These are phyloP conservation scores for Istiophorus platypterus DNA, from an alignment of 2,113 vertebrate species.

Conservation along the genomic window DNA sequence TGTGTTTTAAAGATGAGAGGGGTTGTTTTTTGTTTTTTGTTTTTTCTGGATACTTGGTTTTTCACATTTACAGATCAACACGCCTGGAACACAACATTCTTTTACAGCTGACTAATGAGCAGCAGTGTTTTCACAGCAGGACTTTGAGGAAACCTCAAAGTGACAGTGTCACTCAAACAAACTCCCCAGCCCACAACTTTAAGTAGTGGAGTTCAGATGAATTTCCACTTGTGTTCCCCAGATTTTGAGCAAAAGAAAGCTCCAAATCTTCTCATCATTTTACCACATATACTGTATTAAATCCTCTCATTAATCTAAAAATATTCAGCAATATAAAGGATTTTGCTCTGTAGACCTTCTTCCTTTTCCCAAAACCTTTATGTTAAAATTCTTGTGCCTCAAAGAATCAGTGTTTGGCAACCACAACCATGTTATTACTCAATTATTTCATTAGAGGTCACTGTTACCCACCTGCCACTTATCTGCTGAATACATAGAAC, in stretches of 20 bases:
- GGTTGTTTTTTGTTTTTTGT: neutral
- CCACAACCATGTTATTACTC: neutral
- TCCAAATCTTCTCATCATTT: neutral
- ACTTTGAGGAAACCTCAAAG: constrained; percentile 7
- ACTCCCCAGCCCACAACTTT: neutral
- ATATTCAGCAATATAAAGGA: neutral
- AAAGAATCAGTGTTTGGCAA: neutral
- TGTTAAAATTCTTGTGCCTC: neutral
- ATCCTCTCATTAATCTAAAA: neutral
- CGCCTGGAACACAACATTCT: constrained; percentile 13
- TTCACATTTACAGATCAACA: constrained; percentile 23
- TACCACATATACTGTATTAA: neutral
- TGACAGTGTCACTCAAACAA: constrained; percentile 29
- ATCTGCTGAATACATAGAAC: neutral
- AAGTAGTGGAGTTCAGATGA: neutral
- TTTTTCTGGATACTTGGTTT: neutral
- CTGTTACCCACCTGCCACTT: neutral
- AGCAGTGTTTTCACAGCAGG: neutral
- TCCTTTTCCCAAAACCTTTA: too few species aligned
- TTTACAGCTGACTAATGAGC: constrained; percentile 44
- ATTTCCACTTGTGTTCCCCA: neutral
- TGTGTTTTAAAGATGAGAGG: constrained; percentile 2
- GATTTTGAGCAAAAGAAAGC: neutral
- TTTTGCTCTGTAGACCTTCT: neutral
- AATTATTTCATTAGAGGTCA: neutral